Percentiles rank a stretch among this genome's conserved stretches.
Evolutionary conservation across 2,113 vertebrate genomes (phyloP).

Genomic region (Piprites chloris): DNA sequence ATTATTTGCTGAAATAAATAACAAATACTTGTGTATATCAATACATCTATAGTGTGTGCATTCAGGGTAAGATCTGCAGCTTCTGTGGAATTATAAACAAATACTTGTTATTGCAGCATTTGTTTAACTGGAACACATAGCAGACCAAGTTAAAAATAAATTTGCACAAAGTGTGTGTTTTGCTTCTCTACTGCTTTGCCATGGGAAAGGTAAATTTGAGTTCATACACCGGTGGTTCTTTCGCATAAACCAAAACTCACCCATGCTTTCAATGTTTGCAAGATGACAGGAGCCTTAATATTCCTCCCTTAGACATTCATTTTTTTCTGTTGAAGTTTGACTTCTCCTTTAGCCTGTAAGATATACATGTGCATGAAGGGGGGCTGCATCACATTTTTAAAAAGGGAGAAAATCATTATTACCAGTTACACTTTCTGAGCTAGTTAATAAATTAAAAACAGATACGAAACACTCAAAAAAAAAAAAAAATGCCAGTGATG

Average conservation of each 20-base stretch:
- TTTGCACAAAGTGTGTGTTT: neutral
- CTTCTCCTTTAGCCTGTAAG: neutral
- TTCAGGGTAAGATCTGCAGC: neutral
- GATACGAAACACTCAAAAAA: neutral
- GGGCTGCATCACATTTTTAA: neutral
- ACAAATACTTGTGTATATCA: neutral
- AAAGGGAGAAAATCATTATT: neutral
- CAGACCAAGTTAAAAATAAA: neutral
- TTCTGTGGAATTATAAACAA: neutral
- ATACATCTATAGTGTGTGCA: rapidly evolving
- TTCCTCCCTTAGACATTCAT: neutral
- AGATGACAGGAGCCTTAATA: neutral
- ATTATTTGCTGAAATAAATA: neutral
- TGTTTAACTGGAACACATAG: neutral
- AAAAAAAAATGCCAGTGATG: neutral
- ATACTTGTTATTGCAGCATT: neutral
- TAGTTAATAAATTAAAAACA: neutral
- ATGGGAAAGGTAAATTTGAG: neutral
- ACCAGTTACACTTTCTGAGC: neutral
- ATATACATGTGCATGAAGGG: neutral
- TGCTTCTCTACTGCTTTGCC: neutral
- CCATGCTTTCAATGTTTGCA: neutral
- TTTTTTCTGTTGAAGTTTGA: neutral
- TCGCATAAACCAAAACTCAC: neutral
- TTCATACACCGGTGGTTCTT: neutral